These are phyloP conservation scores for Podabrus alpinus DNA, from an alignment of 2,888 invertebrate species.

Conservation along the genomic window DNA sequence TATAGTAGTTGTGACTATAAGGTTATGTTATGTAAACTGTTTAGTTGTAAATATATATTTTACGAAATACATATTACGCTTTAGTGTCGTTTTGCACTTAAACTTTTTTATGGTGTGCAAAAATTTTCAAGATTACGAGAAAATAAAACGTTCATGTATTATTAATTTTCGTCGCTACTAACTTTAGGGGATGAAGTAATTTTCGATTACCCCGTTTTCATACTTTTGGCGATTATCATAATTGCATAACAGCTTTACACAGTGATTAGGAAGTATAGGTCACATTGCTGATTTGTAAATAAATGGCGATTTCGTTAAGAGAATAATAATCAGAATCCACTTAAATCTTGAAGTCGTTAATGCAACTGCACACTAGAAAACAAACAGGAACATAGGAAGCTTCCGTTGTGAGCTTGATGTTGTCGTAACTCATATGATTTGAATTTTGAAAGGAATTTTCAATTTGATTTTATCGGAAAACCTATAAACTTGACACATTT, in stretches of 20 bases:
- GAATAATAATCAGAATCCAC: neutral
- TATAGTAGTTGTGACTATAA: neutral
- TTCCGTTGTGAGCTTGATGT: neutral
- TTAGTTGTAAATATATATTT: neutral
- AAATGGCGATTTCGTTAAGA: neutral
- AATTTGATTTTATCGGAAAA: neutral
- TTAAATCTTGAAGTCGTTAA: neutral
- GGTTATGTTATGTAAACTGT: neutral
- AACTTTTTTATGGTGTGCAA: neutral
- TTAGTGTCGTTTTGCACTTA: neutral
- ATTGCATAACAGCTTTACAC: too few species aligned
- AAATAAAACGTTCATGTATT: too few species aligned
- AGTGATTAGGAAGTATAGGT: neutral
- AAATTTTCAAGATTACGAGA: neutral
- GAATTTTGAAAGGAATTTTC: neutral
- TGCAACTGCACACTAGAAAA: neutral
- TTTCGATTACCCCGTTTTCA: too few species aligned
- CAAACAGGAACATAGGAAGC: neutral
- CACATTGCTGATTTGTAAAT: neutral
- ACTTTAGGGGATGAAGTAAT: too few species aligned
- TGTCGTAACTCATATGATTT: neutral
- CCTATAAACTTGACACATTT: neutral
- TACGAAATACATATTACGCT: neutral
- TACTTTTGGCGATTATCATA: too few species aligned
- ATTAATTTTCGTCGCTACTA: too few species aligned